Evolutionary conservation across 2,888 invertebrate species (phyloP), one percentile per base, ranked within the genome.

Genomic region (Drosophila siamana): DNA sequence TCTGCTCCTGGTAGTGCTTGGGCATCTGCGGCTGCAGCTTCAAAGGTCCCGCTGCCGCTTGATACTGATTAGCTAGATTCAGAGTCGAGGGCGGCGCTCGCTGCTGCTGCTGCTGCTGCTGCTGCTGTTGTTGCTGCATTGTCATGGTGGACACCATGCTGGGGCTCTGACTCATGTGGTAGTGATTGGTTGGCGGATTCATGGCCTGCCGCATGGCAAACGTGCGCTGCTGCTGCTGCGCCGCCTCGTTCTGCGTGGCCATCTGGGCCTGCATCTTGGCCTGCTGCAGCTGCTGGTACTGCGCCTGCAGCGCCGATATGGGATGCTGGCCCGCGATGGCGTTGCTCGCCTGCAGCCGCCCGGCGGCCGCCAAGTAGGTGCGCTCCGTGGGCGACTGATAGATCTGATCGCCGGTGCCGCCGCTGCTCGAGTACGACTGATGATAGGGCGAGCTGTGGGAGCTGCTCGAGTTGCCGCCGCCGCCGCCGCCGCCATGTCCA

Each of bases 251-350:
- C 75, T 94, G 94, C 72, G 94, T 94, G 75, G 94, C 94, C 85
- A 94, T 90, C 88, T 94, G 94, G 38, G 94, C 94, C 78, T 94
- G 94, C 75, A 94, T 89, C 90, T 94, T 94, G 92, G 94, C 94
- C 89, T 94, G 94, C 82, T 94, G 94, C 74, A 94, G 92, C 90
- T 94, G 94, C 79, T 94, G 94, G 73, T 94, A 94, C 83, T 94
- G 94, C 74, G 93, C 93, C 76, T 94, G 92, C 78, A 94, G 89
- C 9, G 89, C 87, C 11, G 89, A 81, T 1, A 90, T 88, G 8
- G 91, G 90, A 74, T 90, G 88, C 40, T 90, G 90, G 0, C 87
- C 87, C 0, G 89, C 77, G 2, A 72, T 82, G 9, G 87, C 85
- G 28, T 85, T 85, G 59, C 51, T 81, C 13, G 84, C 81, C 68